Base-by-base conservation (phyloP, 1,140 invertebrate species). In the Steinernema khuongi region DNA sequence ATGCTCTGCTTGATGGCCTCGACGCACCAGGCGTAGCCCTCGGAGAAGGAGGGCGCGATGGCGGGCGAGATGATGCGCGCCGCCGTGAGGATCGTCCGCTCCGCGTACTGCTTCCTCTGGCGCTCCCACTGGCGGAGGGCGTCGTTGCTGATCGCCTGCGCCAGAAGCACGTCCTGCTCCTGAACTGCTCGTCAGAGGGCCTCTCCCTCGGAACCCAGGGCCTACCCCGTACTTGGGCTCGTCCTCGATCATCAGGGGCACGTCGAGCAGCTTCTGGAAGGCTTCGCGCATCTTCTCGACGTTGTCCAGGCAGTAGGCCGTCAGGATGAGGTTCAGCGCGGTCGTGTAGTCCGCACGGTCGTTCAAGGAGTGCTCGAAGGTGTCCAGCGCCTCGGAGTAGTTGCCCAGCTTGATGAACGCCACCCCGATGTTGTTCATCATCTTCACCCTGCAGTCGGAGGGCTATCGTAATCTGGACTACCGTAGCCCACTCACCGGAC, bases 401-500 rank as follows among this genome's bases (percentile, higher is more conserved):
- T 96, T 94, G 7, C 93, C 93, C 91, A 98, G 93, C 85, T 93
- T 92, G 0, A 99, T 91, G 86, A 97, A 93, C 11, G 96, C 88
- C 73, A 97, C 90, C 0, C 94, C 96, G 85, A 99, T 98, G 82
- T 99, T 99, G 86, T 97, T 94, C 90, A 96, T 96, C 70, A 99
- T 95, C 88, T 96, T 96, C 77, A 95, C 91, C 82, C 93, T 94
- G 78, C 68, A 73, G 26, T n/a, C n/a, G n/a, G n/a, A 29, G 14
- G 19, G 7, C 67, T 31, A 19, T 33, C 29, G 28, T 74, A 29
- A 77, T 80, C 68, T 44, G 26, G 66, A 74, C 66, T 18, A 69
- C 70, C 18, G 22, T 74, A 78, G 1, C 19, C 19, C 0, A 18
- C 44, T 1, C 87, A 93, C 92, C 93, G 92, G 84, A 88, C 87